Base-by-base conservation (phyloP, 2,113 vertebrate species). In the Pangasianodon gigas region DNA sequence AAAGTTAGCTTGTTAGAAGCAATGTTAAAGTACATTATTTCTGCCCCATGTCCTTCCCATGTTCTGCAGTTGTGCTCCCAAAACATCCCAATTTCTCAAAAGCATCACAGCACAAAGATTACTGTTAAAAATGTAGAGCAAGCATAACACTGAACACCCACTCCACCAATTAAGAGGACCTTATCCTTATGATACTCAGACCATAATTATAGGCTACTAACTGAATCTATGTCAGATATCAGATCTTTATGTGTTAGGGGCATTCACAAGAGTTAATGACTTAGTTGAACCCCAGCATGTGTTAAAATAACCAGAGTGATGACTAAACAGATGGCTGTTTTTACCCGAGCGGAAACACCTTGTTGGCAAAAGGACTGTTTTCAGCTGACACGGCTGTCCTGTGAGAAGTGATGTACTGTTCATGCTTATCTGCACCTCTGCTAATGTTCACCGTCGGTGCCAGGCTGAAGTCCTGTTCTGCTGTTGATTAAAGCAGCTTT, bases 281-380 rank as follows among this genome's bases (percentile, higher is more conserved):
- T 41, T 11, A 41, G 24, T 56, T 19, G 41, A 65, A 46, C 52
- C 71, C 32, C 58, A 51, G 56, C 10, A 11, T 79, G 74, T 62
- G 87, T 65, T 62, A 62, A 46, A 75, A 87, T 87, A 65, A n/a
- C 26, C 54, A 32, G 44, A 69, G 65, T 37, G 75, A 88, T 88
- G 74, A 88, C 74, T 37, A 41, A 81, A 48, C 69, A 51, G 75
- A 37, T 37, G 86, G 52, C 24, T 29, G 80, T 56, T 82, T 82
- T 56, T 82, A 82, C 19, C 60, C 24, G 60, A 85, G 58, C 60
- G 58, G 58, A 85, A 85, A 85, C 58, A 65, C 58, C 84, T 65
- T 48, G 84, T 65, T 16, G 84, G n/a, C 21, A 11, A 48, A 67
- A 18, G 58, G 2, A 9, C 9, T 29, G 48, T 83, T 88, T 88